Evolutionary conservation across 2,113 vertebrate species (phyloP).

Genomic region (Dasyprocta punctata): DNA sequence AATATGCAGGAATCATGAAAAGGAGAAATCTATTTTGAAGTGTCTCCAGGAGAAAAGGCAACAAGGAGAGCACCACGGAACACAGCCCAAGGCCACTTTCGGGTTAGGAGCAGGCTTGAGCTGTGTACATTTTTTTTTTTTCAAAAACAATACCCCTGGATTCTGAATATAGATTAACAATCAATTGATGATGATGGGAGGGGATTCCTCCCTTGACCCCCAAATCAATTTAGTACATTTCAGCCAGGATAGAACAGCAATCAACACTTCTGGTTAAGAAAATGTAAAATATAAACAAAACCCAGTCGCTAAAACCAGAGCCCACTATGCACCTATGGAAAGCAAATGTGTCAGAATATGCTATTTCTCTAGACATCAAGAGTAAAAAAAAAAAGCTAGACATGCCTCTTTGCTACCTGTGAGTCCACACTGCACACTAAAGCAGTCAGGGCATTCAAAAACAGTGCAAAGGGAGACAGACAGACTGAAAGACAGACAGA

Average conservation of each 20-base stretch:
- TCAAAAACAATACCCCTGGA: neutral
- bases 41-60: neutral
- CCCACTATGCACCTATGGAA: neutral
- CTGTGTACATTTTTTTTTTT: neutral
- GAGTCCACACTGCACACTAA: neutral
- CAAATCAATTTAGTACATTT: neutral
- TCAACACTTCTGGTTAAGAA: neutral
- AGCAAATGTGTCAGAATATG: conserved; percentile 14
- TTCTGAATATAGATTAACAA: conserved; percentile 25
- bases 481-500: too few species aligned
- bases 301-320: conserved; percentile 8
- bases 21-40: neutral
- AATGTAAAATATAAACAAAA: neutral
- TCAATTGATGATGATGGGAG: neutral
- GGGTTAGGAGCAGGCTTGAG: neutral
- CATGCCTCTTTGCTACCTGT: neutral
- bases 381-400: neutral
- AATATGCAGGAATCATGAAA: conserved; percentile 16
- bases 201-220: neutral
- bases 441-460: neutral
- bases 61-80: neutral
- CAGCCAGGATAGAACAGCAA: neutral
- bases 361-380: neutral
- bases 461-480: conserved; percentile 23
- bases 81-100: neutral